Evolutionary conservation across 1,140 invertebrate genomes (phyloP), one percentile per base, ranked within the genome.

Genomic region (Venustaconcha ellipsiformis): DNA sequence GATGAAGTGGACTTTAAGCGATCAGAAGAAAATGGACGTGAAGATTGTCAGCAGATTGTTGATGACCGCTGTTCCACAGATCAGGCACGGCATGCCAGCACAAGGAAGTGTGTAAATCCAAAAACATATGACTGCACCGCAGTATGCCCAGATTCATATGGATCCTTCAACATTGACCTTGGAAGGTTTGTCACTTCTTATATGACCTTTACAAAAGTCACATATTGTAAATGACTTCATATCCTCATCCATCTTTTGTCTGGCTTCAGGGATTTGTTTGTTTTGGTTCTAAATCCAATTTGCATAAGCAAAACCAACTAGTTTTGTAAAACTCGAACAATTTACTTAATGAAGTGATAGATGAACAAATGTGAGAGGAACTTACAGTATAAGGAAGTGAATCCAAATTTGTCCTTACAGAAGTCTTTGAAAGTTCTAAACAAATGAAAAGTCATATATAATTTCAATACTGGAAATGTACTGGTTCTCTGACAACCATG

Each of bases 11-110:
- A 88, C 57, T 56, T 60, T 59, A 63, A 76, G n/a, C 63, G 69
- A 37, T 71, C 76, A 26, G 75, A 77, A 11, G 78, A 79, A 17
- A 83, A 88, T 69, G 78, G 84, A 63, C 80, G 81, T 23, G 76
- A 82, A 17, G 82, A 88, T 66, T 88, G 87, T 74, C 88, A 89
- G 75, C 80, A 79, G 64, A 82, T 84, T 64, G 83, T 86, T 1
- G 86, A 87, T 63, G 60, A 23, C 1, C 73, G 82, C 17, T 89
- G 88, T 70, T 75, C 82, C 23, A 64, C 59, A 14, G 68, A 81
- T n/a, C 73, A 89, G 71, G 70, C 78, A 15, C 62, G 84, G 13
- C 17, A 72, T 17, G 73, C 83, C n/a, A 73, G 69, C 55, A 78
- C 72, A 18, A 67, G 88, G 23, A 17, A 57, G 14, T 89, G 88